Conservation (phyloP, 2,797 vertebrate species). For the Falco biarmicus region DNA sequence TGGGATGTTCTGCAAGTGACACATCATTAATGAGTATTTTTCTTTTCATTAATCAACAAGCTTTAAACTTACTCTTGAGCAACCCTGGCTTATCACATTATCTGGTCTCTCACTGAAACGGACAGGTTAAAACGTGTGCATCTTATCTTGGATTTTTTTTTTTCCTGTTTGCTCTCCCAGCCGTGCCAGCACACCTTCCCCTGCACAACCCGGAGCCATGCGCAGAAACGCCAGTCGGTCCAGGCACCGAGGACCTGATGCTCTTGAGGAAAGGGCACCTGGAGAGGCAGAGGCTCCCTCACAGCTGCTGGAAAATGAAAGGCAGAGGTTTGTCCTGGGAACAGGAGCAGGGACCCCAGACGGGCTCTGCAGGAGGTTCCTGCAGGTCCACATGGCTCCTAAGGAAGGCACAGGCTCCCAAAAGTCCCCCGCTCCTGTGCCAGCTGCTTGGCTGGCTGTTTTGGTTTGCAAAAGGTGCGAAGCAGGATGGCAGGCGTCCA, state of each 20-base stretch:
- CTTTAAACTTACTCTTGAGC: neutral
- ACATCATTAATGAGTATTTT: neutral
- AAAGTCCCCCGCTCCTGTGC: neutral
- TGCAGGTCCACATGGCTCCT: rapidly evolving
- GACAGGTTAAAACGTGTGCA: neutral
- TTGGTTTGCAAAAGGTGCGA: neutral
- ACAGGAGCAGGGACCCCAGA: neutral
- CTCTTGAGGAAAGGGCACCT: neutral
- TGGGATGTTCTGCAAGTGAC: neutral
- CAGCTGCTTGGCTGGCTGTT: neutral
- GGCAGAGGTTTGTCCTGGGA: rapidly evolving
- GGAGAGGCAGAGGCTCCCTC: neutral
- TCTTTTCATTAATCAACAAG: neutral
- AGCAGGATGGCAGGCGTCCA: neutral
- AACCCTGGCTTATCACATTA: neutral
- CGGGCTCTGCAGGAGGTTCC: rapidly evolving
- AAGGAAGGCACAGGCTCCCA: rapidly evolving
- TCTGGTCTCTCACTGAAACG: neutral
- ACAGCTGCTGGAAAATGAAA: neutral
- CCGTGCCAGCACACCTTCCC: neutral
- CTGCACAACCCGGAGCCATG: rapidly evolving
- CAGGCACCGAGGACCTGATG: neutral
- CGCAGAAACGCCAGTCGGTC: rapidly evolving
- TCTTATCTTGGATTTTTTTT: neutral
- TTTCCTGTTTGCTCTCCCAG: neutral